Conservation (phyloP, 2,113 vertebrate genomes). For the Glaucidium brasilianum region DNA sequence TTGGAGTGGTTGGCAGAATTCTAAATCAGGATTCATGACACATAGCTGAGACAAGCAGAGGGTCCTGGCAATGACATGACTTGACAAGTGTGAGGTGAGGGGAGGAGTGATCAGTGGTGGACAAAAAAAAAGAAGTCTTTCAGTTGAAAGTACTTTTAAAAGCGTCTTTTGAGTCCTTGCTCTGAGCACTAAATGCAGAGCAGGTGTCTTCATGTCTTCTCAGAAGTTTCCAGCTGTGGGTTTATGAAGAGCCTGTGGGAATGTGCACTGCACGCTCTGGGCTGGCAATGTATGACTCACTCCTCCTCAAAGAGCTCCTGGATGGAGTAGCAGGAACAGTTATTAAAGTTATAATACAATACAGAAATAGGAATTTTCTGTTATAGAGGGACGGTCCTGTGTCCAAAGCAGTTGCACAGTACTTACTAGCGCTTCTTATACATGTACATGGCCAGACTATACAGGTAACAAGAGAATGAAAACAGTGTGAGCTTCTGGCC, state of each 20-base stretch:
- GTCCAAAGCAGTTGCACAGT: neutral
- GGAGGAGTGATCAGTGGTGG: neutral
- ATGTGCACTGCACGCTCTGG: neutral
- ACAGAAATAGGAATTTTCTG: neutral
- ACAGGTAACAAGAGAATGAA: neutral
- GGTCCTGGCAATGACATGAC: neutral
- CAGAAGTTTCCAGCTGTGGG: neutral
- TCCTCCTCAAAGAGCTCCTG: neutral
- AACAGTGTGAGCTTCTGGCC: neutral
- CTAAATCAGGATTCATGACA: neutral
- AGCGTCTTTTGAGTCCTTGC: neutral
- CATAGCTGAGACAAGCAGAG: neutral
- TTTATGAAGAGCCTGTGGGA: neutral
- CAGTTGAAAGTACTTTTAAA: neutral
- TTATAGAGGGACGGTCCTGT: neutral
- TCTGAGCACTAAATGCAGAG: neutral
- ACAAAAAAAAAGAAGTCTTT: neutral
- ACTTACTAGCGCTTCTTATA: neutral
- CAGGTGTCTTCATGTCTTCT: neutral
- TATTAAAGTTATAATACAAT: neutral
- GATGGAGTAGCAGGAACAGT: neutral
- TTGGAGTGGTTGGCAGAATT: neutral
- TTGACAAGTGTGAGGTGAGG: neutral
- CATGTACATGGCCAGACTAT: neutral
- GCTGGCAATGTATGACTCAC: neutral